A percentile compares a stretch with the other conserved stretches of the same genome.
Conservation (phyloP, 2,113 vertebrate species). For the Lutjanus erythropterus region DNA sequence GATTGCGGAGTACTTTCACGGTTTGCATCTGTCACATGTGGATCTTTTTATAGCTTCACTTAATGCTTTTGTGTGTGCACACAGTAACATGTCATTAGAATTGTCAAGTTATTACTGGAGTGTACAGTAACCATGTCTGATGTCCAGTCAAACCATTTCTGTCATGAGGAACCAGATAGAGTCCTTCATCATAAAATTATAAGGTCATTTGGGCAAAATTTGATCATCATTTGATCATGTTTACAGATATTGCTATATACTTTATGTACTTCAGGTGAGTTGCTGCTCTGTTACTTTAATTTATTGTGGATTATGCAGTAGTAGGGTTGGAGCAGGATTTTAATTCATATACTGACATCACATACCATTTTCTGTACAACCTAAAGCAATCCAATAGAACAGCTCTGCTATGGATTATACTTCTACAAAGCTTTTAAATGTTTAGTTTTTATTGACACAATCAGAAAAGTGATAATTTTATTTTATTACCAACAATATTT, state of each 20-base stretch:
- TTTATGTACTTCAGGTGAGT: no score
- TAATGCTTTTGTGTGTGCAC: neutral
- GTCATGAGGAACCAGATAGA: neutral
- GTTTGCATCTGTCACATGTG: slow-evolving; percentile 20
- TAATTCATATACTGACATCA: no score
- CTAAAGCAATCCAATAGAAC: no score
- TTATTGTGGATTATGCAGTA: no score
- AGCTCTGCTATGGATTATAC: no score
- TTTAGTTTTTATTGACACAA: slow-evolving; percentile 4
- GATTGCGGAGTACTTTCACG: neutral
- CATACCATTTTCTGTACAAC: no score
- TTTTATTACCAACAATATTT: no score
- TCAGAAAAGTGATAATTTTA: slow-evolving; percentile 5
- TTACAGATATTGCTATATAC: no score
- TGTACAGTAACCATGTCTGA: neutral
- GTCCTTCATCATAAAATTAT: neutral
- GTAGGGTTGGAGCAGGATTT: no score
- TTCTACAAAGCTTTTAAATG: neutral
- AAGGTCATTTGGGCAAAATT: no score
- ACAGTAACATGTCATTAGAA: neutral
- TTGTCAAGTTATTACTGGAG: neutral
- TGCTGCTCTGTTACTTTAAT: no score
- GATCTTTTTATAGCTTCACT: slow-evolving; percentile 23
- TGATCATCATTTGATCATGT: no score
- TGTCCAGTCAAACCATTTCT: neutral